Base-by-base conservation (phyloP, 2,888 invertebrate genomes). In the Brassicogethes aeneus region DNA sequence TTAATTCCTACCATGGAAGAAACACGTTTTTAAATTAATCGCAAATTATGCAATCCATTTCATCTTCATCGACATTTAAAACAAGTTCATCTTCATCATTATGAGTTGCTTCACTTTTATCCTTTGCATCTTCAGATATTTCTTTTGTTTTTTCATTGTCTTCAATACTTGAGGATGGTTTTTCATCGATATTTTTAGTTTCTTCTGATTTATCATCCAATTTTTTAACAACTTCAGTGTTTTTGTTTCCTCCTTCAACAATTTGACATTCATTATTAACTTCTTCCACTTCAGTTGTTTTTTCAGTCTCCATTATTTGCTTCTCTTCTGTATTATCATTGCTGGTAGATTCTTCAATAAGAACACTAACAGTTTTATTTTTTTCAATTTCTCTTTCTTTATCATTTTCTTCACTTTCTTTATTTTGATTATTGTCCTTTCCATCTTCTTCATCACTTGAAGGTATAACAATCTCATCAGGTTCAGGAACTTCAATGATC, bases 361-460 rank as follows among this genome's bases (percentile, higher is more conserved):
- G 23, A 10, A 7, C 23, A 23, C 10, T 23, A 23, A 7, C 23
- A 23, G 5, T 10, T 23, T 23, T 23, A 5, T 23, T 5, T 23
- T 23, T 44, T 3, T 38, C 17, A 10, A 17, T n/a, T 2, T 13
- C 16, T 15, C 33, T n/a, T 8, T 51, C n/a, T n/a, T n/a, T n/a
- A n/a, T n/a, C n/a, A n/a, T n/a, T n/a, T n/a, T n/a, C n/a, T n/a
- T n/a, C n/a, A n/a, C n/a, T n/a, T n/a, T n/a, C n/a, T n/a, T n/a
- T n/a, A n/a, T n/a, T n/a, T n/a, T n/a, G n/a, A n/a, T n/a, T n/a
- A n/a, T n/a, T n/a, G n/a, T n/a, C n/a, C n/a, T n/a, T n/a, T n/a
- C n/a, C 69, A 34, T 56, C 61, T 50, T 65, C 70, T 17, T 59
- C 61, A 46, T 70, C 74, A 45, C 65, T 64, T 35, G 69, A 66